Evolutionary conservation across 2,797 vertebrate genomes (phyloP).

Genomic region (Selene dorsalis): DNA sequence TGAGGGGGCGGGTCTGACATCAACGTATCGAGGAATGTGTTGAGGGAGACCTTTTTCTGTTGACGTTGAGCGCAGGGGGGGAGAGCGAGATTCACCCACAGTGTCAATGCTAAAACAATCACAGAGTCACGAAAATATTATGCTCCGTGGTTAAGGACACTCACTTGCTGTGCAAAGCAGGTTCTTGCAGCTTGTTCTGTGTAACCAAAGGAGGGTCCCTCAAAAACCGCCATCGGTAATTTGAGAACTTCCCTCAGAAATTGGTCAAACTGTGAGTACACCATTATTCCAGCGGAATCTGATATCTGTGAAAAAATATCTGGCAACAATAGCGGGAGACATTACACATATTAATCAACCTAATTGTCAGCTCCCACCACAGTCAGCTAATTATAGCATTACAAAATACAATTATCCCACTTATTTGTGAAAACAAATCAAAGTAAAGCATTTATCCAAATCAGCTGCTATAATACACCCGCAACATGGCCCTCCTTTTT

Average conservation of each 20-base stretch:
- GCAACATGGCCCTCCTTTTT: constrained; percentile 30
- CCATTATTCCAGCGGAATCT: constrained; percentile 93
- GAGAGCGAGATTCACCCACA: constrained; percentile 38
- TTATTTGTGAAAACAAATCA: constrained; percentile 80
- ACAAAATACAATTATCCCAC: constrained; percentile 75
- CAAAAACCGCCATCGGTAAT: constrained; percentile 95
- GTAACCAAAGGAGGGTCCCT: constrained; percentile 97
- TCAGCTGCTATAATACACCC: constrained; percentile 57
- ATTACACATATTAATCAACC: constrained; percentile 66
- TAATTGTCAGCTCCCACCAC: constrained; percentile 73
- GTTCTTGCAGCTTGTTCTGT: constrained; percentile 93
- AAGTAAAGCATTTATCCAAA: constrained; percentile 70
- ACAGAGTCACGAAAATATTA: background rate
- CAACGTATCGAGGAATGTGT: constrained; percentile 95
- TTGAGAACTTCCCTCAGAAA: constrained; percentile 96
- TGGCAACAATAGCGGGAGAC: constrained; percentile 70
- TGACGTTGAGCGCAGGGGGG: constrained; percentile 31
- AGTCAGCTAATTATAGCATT: constrained; percentile 75
- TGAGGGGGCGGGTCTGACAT: constrained; percentile 99
- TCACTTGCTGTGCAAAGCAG: constrained; percentile 96
- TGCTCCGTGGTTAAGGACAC: constrained; percentile 11
- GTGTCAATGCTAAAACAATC: constrained; percentile 21
- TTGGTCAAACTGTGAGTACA: constrained; percentile 92
- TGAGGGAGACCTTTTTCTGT: constrained; percentile 98
- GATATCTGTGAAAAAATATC: constrained; percentile 99